Evolutionary conservation across 2,888 invertebrate species (phyloP).

Genomic region (Thecophora atra): DNA sequence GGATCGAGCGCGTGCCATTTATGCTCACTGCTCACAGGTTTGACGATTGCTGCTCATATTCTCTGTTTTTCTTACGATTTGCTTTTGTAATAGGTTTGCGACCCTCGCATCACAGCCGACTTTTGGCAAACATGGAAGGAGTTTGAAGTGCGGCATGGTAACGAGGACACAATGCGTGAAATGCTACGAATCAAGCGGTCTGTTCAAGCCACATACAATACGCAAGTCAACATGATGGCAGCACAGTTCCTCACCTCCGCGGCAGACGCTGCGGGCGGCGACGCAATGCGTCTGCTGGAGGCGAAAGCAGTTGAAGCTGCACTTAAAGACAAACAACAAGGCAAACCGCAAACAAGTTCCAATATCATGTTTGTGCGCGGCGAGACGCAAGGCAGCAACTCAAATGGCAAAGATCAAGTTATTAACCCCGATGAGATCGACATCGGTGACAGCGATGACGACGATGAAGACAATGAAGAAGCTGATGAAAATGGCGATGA

Average conservation of each 20-base stretch:
- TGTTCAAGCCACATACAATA: slow-evolving; percentile 97
- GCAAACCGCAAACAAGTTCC: slow-evolving; percentile 56
- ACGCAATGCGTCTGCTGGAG: slow-evolving; percentile 89
- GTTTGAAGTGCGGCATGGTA: slow-evolving; percentile 98
- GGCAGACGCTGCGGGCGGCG: slow-evolving; percentile 79
- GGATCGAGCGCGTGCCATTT: slow-evolving; percentile 95
- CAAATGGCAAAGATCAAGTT: slow-evolving; percentile 70
- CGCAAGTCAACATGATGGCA: slow-evolving; percentile 99
- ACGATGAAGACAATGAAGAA: slow-evolving; percentile 70
- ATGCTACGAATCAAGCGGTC: slow-evolving; percentile 98
- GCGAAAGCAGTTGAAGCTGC: slow-evolving; percentile 76
- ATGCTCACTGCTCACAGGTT: slow-evolving; percentile 98
- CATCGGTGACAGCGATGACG: slow-evolving; percentile 78
- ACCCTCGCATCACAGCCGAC: slow-evolving; percentile 92
- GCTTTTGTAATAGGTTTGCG: slow-evolving; percentile 70
- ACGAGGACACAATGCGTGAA: slow-evolving; percentile 99
- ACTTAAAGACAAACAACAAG: slow-evolving; percentile 51
- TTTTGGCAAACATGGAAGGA: slow-evolving; percentile 99
- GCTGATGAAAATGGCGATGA: slow-evolving; percentile 68
- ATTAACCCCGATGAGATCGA: slow-evolving; percentile 90
- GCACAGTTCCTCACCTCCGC: slow-evolving; percentile 93
- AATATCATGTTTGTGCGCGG: slow-evolving; percentile 89
- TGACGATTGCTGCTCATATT: slow-evolving; percentile 13
- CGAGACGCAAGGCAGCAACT: slow-evolving; percentile 78
- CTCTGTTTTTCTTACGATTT: not conserved